Base-by-base conservation (phyloP, 2,113 vertebrate genomes). In the Xyrauchen texanus region DNA sequence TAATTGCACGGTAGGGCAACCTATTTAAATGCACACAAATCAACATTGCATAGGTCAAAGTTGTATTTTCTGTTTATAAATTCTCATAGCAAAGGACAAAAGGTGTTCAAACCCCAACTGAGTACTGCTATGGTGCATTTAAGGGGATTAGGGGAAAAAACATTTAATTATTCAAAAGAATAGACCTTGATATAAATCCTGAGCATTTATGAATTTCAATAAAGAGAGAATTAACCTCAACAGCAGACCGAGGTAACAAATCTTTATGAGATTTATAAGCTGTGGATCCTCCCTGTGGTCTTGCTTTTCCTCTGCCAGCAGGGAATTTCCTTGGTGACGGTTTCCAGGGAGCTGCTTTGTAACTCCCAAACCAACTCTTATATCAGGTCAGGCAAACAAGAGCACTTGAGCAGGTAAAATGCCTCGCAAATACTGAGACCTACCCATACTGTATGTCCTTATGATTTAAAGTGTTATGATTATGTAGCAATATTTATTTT, bases 271-370 rank as follows among this genome's bases (percentile, higher is more conserved):
- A 52, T 49, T 62, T 58, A 34, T 64, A 68, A 81, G 82, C 79
- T 81, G 55, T 51, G 53, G 75, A 81, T 74, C 74, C 77, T 78
- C 78, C 82, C 82, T 78, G 79, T 67, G 70, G 82, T 51, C 74
- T 76, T 58, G 78, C 62, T 68, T 34, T 53, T 60, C 76, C 65
- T 65, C 69, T 77, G 77, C 67, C 79, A 70, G 65, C 82, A 78
- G 79, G 68, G 47, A 71, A 81, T 84, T 81, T 78, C 82, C 82
- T 81, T 81, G 82, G 82, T 16, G 72, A 84, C 74, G 79, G 82
- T 84, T 84, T 81, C 82, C 76, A 81, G 75, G 82, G 79, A 81
- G 61, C 72, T 34, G 44, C 73, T 70, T 64, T 64, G 61, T 58
- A 75, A 70, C 21, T 81, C 82, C 79, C 82, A 6, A 69, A 80